Base-by-base conservation (phyloP, 2,113 vertebrate species). In the Pluvianellus socialis region DNA sequence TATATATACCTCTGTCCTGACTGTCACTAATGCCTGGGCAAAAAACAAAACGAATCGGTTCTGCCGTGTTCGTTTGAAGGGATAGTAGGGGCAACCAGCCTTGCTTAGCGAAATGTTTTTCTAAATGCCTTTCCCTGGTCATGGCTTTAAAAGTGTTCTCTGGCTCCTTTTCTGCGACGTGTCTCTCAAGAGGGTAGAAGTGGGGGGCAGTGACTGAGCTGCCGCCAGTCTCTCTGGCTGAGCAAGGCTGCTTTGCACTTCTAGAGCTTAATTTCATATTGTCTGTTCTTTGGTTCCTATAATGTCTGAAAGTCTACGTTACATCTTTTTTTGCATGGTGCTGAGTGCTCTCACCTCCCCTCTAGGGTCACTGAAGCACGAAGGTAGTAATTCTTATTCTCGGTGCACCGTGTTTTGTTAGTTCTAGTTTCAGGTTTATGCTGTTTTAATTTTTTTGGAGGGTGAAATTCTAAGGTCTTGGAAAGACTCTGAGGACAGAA, bases 351-450 rank as follows among this genome's bases (percentile, higher is more conserved):
- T 65, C 44, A 65, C 14, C 59, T 72, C 66, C 0, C 0, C 40
- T 70, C 11, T 15, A 4, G 18, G 11, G 21, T 75, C 80, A 58
- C 35, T 49, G 47, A 38, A 52, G 44, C 47, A 12, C 2, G 3
- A 67, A 83, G 49, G 47, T 14, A 33, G 20, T 62, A 8, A 66
- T 59, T 59, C 38, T 63, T 20, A 28, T 42, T n/a, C 49, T n/a
- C 21, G n/a, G 20, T 23, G 20, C 49, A 28, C 33, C 2, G 1
- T 0, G 2, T 38, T 47, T 68, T 10, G 15, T 14, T 53, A 67
- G 52, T 71, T 75, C 61, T 49, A 53, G 32, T 58, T 71, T 27
- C 67, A 72, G 12, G 4, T 67, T 89, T 53, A 26, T 35, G 32
- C n/a, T 77, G 4, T 20, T 72, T 33, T 67, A 22, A 14, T 24